phyloP scores from a whole-genome alignment of 2,797 vertebrate genomes.

The Lepidocolaptes lacrymiger region DNA sequence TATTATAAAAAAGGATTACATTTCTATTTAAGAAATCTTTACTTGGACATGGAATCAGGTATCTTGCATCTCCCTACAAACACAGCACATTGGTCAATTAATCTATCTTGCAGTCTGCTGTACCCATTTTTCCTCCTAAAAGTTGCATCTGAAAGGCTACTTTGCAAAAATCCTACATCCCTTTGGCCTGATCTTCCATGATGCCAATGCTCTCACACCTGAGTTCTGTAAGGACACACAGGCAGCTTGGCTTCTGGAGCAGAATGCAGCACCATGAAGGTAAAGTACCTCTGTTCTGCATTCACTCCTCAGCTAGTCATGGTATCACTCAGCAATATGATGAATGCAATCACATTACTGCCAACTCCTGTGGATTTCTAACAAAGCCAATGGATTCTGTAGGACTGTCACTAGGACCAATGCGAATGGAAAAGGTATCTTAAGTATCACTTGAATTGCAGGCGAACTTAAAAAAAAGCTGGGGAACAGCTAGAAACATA shows the following conservation, averaged over 20 bases:
- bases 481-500: neutral
- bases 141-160: neutral
- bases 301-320: neutral
- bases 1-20: neutral
- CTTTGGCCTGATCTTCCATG: neutral
- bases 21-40: neutral
- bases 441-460: neutral
- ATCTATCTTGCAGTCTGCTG: neutral
- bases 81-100: neutral
- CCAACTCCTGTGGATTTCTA: neutral
- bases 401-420: neutral
- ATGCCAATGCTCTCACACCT: neutral
- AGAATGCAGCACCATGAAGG: neutral
- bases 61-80: neutral
- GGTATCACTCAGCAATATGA: fast-evolving
- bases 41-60: neutral
- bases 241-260: neutral
- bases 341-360: neutral
- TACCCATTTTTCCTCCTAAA: neutral
- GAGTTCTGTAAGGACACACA: neutral
- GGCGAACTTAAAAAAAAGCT: neutral
- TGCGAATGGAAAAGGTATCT: neutral
- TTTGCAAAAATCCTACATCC: neutral
- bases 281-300: neutral
- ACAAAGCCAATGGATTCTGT: neutral